Evolutionary conservation across 2,113 vertebrate species (phyloP), one percentile per base, ranked within the genome.

Genomic region (Phyllopteryx taeniolatus): DNA sequence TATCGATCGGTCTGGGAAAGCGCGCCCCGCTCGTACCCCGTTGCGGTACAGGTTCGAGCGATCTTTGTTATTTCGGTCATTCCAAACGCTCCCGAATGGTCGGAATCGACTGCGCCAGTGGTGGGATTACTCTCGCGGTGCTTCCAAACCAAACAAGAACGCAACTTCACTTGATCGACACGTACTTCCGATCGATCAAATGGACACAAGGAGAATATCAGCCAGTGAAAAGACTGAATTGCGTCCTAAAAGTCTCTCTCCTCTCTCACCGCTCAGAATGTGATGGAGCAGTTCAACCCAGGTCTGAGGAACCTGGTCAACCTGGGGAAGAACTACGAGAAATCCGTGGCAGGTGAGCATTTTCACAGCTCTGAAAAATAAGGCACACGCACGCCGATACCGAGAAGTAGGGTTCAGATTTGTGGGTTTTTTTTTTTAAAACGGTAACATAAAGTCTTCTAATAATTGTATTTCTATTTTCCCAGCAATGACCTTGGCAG

Each of bases 221-320:
- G n/a, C n/a, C n/a, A n/a, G n/a, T n/a, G n/a, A n/a, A n/a, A n/a
- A n/a, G n/a, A 27, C 27, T 27, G 27, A 27, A 27, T 27, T 27
- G 27, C 1, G 27, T 27, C 27, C 27, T 27, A 27, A 27, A 27
- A 27, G 27, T 27, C 27, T 27, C 6, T 76, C 10, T 44, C 14
- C 14, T 9, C 14, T 77, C 64, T 27, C 65, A 27, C 76, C 62
- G 15, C 78, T 1, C 86, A 99, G 98, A 98, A 96, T 94, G 97
- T 99, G 79, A 96, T 99, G 97, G 98, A 99, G 73, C 96, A 99
- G 79, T 98, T 99, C 93, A 98, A 99, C 87, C 98, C 98, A 0
- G 96, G 98, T 17, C 92, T 99, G 80, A 94, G 96, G 79, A 99
- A 98, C 83, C 93, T 99, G 84, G 92, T 97, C 90, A 98, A 97